Evolutionary conservation across 2,797 vertebrate species (phyloP), one percentile per base, ranked within the genome.

Genomic region (Falco cherrug): DNA sequence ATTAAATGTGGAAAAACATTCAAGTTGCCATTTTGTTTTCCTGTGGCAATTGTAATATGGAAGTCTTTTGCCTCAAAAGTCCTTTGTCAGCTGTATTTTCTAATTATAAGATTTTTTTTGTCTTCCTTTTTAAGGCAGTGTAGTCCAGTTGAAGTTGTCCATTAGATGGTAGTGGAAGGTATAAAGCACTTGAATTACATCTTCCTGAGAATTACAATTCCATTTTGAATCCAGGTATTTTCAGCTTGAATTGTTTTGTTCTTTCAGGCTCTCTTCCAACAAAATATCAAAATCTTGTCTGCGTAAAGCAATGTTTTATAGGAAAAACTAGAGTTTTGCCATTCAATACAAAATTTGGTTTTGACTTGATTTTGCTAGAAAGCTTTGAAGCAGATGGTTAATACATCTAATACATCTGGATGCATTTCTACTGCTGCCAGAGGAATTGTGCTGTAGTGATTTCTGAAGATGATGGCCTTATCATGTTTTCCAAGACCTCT

Each of bases 361-460:
- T 90, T 85, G 35, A 56, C 31, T 87, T 91, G 54, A 65, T 91
- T 90, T 88, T 90, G 70, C 86, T 83, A 89, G 60, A 89, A 95
- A 92, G 64, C 53, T 89, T 89, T 91, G 77, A 91, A 81, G 80
- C 86, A 92, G 77, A 90, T 82, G 39, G 84, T 75, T 56, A 84
- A 79, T 78, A 25, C 14, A 64, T 80, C 54, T 84, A 63, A 29
- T 76, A 50, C 37, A 91, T 78, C 83, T 91, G 60, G 60, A 83
- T 63, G 51, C 5, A 22, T 87, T 88, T 94, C 78, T 95, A 28
- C 51, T 95, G 56, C 70, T 82, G 80, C 67, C 48, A 45, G 48
- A 84, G 53, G 64, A 82, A 59, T 43, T 80, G 25, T 56, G 76
- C 10, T 28, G 11, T 48, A 3, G 29, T 69, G 73, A 41, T 85